Evolutionary conservation across 2,888 invertebrate genomes (phyloP), one percentile per base, ranked within the genome.

Genomic region (Chouioia cunea): DNA sequence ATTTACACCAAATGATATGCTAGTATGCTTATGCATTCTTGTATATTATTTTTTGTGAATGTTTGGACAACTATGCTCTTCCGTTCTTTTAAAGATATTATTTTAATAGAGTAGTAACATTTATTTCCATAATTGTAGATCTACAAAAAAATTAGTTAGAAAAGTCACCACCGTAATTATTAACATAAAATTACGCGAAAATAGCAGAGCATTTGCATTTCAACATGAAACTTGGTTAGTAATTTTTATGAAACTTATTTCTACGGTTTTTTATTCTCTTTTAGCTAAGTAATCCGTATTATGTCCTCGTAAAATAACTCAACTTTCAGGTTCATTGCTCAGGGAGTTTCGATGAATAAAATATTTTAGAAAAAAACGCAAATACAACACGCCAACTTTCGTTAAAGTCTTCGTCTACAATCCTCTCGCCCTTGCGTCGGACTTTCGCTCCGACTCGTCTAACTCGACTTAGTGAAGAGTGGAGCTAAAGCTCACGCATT

Each of bases 181-280:
- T 64, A 64, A 64, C 44, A 47, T 64, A 18, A 56, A 54, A 64
- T 27, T 64, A 46, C 54, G 27, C 54, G 47, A 14, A 47, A 50
- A 36, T 6, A 36, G 36, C 46, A 43, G 6, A 20, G 48, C 36
- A 50, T 57, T 58, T 43, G 20, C 50, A 22, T 20, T 65, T 50
- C 57, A 58, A 47, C 58, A n/a, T 44, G 56, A 54, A 44, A 60
- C 47, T 18, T 23, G 2, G 57, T 36, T 10, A 4, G 64, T 56
- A 68, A 68, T 68, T 63, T 63, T 69, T 62, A 63, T 46, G 23
- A 44, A 57, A 20, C 69, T 69, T 62, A 65, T 62, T 63, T 69
- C 71, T 71, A 44, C 4, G n/a, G 56, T 56, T 57, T 63, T 70
- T 44, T 48, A 46, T 64, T 66, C 59, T 64, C 53, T 47, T 20